Percentiles rank a stretch among this genome's conserved stretches.
These are phyloP conservation scores for Oopsacas minuta DNA, from an alignment of 37 sponge, comb jelly and placozoan species.

Conservation along the genomic window DNA sequence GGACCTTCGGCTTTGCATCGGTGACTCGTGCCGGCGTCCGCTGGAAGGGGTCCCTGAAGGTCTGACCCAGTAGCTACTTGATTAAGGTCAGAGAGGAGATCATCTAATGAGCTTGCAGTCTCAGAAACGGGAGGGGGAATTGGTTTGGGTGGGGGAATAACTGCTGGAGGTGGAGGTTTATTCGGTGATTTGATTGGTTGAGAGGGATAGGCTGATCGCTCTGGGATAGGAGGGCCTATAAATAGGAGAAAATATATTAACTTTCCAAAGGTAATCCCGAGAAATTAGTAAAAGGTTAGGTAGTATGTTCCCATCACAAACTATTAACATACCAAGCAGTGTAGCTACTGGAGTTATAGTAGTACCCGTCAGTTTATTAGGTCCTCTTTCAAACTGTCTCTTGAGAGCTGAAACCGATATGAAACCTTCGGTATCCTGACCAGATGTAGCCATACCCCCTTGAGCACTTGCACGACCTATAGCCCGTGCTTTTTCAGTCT, in stretches of 20 bases:
- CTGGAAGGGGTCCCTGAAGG: neutral
- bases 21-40: neutral
- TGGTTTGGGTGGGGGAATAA: neutral
- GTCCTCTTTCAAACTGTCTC: conserved; percentile 5
- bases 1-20: neutral
- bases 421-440: neutral
- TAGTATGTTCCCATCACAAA: neutral
- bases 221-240: conserved; percentile 4
- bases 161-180: neutral
- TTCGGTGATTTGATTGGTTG: neutral
- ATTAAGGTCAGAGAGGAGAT: conserved; percentile 8
- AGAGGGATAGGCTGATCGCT: neutral
- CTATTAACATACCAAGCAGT: no score
- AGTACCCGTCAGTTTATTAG: neutral
- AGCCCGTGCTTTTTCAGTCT: neutral
- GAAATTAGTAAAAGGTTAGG: neutral
- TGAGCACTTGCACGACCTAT: neutral
- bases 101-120: neutral
- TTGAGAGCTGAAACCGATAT: neutral
- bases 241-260: no score
- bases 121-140: neutral
- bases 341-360: neutral
- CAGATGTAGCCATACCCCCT: neutral
- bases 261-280: no score
- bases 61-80: neutral